Evolutionary conservation across 2,797 vertebrate species (phyloP).

Genomic region (Darevskia nairensis): DNA sequence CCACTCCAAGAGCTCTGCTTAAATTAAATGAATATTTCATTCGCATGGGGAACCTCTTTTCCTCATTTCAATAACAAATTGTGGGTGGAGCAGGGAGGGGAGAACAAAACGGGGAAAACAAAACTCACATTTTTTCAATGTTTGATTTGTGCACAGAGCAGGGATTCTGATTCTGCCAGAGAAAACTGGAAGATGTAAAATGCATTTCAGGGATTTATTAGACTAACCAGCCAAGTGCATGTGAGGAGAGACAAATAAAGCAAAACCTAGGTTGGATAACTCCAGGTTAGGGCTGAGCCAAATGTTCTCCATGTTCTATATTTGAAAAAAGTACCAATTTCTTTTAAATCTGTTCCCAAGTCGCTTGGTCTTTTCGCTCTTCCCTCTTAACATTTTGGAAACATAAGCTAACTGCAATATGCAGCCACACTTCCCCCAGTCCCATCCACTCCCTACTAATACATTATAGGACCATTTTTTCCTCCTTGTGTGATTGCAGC

Average conservation of each 20-base stretch:
- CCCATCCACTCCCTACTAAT: background rate
- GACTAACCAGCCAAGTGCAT: background rate
- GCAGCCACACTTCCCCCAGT: background rate
- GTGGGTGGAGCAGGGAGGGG: background rate
- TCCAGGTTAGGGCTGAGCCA: background rate
- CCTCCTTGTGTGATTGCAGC: background rate
- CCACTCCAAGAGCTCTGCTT: background rate
- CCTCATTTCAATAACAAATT: background rate
- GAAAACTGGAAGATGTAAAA: background rate
- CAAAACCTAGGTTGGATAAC: background rate
- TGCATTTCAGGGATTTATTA: background rate
- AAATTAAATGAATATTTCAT: slow-evolving; percentile 14
- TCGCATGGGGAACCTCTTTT: background rate
- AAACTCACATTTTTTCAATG: background rate
- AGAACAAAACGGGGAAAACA: background rate
- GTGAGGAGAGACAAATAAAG: too few relatives aligned
- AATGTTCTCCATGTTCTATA: background rate
- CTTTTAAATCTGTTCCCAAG: background rate
- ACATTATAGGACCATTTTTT: background rate
- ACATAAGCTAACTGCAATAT: background rate
- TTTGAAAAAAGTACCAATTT: background rate
- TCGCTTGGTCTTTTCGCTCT: background rate
- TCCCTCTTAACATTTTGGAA: background rate
- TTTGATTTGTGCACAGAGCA: background rate
- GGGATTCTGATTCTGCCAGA: background rate